These are phyloP conservation scores for Sandelia bainsii DNA, from an alignment of 2,797 vertebrate species.

Conservation along the genomic window DNA sequence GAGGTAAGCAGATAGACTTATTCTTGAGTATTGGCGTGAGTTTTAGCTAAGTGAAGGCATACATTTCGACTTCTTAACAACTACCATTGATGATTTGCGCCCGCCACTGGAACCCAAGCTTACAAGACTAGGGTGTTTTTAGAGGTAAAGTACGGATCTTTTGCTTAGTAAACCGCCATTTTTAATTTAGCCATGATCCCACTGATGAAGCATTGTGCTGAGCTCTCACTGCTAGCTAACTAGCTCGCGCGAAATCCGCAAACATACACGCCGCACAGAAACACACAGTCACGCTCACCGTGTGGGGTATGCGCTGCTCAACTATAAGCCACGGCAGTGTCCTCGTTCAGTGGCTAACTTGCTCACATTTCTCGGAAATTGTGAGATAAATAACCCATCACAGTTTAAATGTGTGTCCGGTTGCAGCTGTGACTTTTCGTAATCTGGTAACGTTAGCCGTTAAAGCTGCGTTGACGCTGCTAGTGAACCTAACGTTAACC, in stretches of 20 bases:
- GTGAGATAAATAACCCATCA: slow-evolving; percentile 6
- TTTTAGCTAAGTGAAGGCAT: slow-evolving; percentile 1
- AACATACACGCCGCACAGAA: slow-evolving; percentile 39
- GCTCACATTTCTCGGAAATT: not conserved
- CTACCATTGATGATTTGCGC: not conserved
- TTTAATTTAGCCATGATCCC: slow-evolving; percentile 85
- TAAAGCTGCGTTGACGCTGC: slow-evolving; percentile 43
- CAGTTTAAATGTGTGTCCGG: slow-evolving; percentile 23
- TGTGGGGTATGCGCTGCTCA: slow-evolving; percentile 50
- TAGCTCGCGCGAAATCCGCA: slow-evolving; percentile 65
- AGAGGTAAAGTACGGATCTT: slow-evolving; percentile 71
- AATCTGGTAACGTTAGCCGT: slow-evolving; percentile 57
- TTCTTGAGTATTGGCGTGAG: slow-evolving; percentile 27
- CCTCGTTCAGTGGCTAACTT: not conserved
- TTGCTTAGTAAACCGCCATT: slow-evolving; percentile 88
- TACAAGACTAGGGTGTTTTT: slow-evolving; percentile 53
- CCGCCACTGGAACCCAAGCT: not conserved
- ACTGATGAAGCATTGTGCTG: slow-evolving; percentile 81
- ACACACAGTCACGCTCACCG: slow-evolving; percentile 37
- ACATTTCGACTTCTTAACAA: not conserved
- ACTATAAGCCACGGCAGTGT: slow-evolving; percentile 24
- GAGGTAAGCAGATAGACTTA: slow-evolving; percentile 82
- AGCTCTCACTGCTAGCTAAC: slow-evolving; percentile 60
- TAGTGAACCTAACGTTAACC: slow-evolving; percentile 13
- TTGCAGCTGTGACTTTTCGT: slow-evolving; percentile 46